Percentiles rank a stretch among this genome's conserved stretches.
Conservation (phyloP, 2,888 invertebrate genomes). For the Ennomos erosarius region DNA sequence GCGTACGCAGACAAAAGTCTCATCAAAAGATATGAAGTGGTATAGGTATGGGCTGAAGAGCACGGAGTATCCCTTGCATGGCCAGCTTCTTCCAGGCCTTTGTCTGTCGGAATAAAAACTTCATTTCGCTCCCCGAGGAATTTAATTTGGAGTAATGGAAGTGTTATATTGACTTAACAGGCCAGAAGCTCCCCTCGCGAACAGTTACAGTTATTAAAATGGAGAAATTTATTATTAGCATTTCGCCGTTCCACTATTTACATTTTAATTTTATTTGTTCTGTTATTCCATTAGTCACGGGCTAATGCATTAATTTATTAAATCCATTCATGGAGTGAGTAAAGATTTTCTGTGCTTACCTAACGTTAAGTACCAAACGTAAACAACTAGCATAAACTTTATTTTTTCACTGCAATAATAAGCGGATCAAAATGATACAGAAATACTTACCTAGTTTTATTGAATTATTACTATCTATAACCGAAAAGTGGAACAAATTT, state of each 20-base stretch:
- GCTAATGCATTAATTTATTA: constrained; percentile 76
- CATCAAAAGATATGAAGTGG: constrained; percentile 45
- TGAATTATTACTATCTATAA: too few relatives aligned
- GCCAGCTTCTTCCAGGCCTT: constrained; percentile 68
- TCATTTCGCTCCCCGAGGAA: constrained; percentile 83
- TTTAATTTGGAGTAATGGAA: constrained; percentile 85
- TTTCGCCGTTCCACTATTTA: constrained; percentile 81
- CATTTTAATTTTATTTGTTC: constrained; percentile 85
- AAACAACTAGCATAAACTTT: too few relatives aligned
- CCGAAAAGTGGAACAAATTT: too few relatives aligned
- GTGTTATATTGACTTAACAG: constrained; percentile 86
- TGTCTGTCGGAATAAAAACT: constrained; percentile 81
- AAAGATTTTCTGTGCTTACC: constrained; percentile 38
- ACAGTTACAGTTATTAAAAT: constrained; percentile 84
- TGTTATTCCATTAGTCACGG: constrained; percentile 83
- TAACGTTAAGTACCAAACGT: too few relatives aligned
- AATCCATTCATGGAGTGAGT: constrained; percentile 55
- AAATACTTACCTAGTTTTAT: too few relatives aligned
- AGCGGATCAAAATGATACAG: too few relatives aligned
- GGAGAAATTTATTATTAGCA: constrained; percentile 85
- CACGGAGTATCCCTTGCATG: constrained; percentile 50
- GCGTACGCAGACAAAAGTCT: constrained; percentile 22
- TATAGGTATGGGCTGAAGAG: constrained; percentile 42
- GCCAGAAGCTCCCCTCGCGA: constrained; percentile 80
- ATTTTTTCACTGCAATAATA: too few relatives aligned